Conservation (phyloP, 53 echinoderm and acorn worm genomes). For the Henricia sp. region DNA sequence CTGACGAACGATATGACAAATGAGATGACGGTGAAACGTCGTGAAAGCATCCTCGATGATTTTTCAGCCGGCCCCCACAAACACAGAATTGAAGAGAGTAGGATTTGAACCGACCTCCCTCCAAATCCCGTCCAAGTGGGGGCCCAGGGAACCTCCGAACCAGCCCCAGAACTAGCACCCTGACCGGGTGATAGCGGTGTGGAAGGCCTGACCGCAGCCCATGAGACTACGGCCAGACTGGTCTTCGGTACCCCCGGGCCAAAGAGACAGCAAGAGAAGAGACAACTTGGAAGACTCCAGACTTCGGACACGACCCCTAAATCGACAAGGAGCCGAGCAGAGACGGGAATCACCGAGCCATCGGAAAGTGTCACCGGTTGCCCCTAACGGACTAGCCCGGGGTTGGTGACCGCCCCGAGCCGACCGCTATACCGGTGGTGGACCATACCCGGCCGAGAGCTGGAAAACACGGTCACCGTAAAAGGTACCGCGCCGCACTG, state of each 20-base stretch:
- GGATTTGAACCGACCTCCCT: constrained; percentile 34
- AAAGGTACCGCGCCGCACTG: constrained; percentile 46
- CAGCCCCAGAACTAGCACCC: constrained; percentile 52
- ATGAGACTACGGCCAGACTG: too few species aligned
- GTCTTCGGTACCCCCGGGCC: constrained; percentile 50
- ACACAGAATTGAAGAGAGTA: constrained; percentile 60
- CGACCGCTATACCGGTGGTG: constrained; percentile 26
- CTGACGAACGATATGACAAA: too few species aligned
- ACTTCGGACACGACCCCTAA: not conserved
- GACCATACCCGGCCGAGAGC: constrained; percentile 39
- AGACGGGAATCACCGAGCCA: not conserved
- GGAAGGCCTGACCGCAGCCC: too few species aligned
- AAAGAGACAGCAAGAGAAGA: constrained; percentile 29
- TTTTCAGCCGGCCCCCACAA: constrained; percentile 55
- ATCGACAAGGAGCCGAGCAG: not conserved
- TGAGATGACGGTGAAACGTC: too few species aligned
- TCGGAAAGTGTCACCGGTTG: not conserved
- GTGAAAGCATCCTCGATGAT: too few species aligned
- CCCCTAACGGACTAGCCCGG: not conserved
- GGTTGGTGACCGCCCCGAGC: not conserved
- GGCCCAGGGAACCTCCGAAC: constrained; percentile 40
- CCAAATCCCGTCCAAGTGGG: constrained; percentile 59
- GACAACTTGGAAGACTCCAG: not conserved
- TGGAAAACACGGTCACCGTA: not conserved
- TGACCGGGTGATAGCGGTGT: constrained; percentile 47